Base-by-base conservation (phyloP, 2,797 vertebrate species). In the Enteromius afrohamiltoni region DNA sequence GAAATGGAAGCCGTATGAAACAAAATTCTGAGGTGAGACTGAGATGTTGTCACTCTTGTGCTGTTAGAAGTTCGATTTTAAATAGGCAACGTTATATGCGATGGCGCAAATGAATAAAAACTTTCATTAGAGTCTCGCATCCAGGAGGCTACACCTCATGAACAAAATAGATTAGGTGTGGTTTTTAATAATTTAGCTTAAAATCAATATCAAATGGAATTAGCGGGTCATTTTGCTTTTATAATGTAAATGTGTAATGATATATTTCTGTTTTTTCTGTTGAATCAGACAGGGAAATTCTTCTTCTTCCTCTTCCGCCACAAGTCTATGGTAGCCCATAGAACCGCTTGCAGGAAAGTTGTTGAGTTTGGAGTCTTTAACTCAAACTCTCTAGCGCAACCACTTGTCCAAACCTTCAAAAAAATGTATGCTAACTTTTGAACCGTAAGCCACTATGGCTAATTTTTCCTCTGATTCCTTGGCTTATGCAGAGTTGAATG, bases 1-100 rank as follows among this genome's bases (percentile, higher is more conserved):
- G 62, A 69, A 83, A 78, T 71, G 75, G 42, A 83, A 69, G 37
- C 53, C 1, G 26, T 34, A 47, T 62, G 68, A 80, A 62, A 34
- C 40, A 6, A 53, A 67, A 81, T 62, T 81, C 51, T 60, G 51
- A 70, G 67, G 64, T 68, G 47, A 69, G 78, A 55, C 19, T 31
- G 23, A 60, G 7, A 40, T 34, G 40, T 21, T 65, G 42, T 29
- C 19, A 37, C 21, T 49, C 26, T 13, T 21, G 17, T 53, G 49
- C 31, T 73, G 58, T 47, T 5, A 29, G 17, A 42, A 68, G 47
- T 80, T 80, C 10, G 3, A 58, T 40, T 42, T 53, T 3, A n/a
- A 13, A 70, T n/a, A 58, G 6, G 70, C 17, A 3, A 11, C 0
- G 9, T 23, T 16, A 75, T 40, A 55, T 58, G 21, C 3, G 51